These are phyloP conservation scores for Corythornis cristatus DNA, from an alignment of 2,113 vertebrate species.

Conservation along the genomic window DNA sequence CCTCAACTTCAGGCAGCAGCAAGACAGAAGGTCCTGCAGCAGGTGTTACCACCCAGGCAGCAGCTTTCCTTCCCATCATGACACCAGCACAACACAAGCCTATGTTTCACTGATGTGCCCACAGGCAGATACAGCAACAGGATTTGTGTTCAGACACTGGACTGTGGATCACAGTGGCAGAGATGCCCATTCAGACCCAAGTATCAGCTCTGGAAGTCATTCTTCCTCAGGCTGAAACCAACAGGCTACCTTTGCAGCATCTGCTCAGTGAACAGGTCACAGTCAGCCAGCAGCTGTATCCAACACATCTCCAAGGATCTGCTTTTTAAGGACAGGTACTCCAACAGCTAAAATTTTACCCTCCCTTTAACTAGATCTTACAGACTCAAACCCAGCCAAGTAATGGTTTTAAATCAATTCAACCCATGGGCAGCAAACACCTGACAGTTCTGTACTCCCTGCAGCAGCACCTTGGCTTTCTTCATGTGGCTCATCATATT, in stretches of 20 bases:
- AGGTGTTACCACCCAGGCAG: neutral
- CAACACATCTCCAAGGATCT: neutral
- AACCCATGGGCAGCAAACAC: neutral
- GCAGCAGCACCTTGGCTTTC: slow-evolving; percentile 83
- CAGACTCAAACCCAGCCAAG: neutral
- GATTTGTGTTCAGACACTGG: neutral
- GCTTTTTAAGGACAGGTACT: neutral
- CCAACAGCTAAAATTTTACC: neutral
- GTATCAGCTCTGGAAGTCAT: neutral
- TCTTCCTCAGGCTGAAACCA: neutral
- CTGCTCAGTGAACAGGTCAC: neutral
- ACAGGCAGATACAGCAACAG: neutral
- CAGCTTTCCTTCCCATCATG: neutral
- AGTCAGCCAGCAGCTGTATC: neutral
- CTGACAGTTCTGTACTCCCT: neutral
- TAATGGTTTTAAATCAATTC: neutral
- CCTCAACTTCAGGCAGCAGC: neutral
- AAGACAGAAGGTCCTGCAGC: neutral
- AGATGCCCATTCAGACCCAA: neutral
- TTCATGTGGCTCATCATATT: slow-evolving; percentile 80
- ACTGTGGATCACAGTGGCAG: too few species aligned
- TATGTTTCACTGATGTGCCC: neutral
- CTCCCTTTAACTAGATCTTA: neutral
- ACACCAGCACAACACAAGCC: rapidly evolving
- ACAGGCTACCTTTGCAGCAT: neutral